phyloP scores from a whole-genome alignment of 2,113 vertebrate species.

The Oceanodroma tethys region DNA sequence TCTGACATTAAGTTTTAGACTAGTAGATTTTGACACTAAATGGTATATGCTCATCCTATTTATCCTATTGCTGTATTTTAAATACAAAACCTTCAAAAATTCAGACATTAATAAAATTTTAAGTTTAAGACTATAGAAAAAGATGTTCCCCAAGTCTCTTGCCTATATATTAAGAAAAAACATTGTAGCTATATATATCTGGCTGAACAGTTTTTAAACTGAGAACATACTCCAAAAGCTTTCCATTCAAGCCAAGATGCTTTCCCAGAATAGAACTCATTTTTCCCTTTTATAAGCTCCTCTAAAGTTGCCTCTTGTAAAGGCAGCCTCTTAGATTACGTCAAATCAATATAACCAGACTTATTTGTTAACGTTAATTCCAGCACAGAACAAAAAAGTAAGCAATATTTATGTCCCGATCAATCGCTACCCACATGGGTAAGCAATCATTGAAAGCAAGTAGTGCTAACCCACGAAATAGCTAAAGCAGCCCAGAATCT shows the following conservation, averaged over 20 bases:
- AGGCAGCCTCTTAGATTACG: background rate
- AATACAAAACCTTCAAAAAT: background rate
- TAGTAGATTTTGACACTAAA: background rate
- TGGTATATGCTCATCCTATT: background rate
- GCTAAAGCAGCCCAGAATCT: background rate
- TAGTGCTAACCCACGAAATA: background rate
- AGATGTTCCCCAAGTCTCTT: background rate
- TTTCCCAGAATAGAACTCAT: background rate
- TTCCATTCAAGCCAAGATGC: background rate
- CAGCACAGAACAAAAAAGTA: background rate
- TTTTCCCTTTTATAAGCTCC: background rate
- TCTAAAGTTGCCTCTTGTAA: background rate
- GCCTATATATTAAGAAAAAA: background rate
- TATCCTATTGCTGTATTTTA: background rate
- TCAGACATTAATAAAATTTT: background rate
- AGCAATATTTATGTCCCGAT: background rate
- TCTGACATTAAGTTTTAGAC: background rate
- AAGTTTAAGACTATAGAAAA: background rate
- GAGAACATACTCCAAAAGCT: background rate
- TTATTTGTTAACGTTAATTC: background rate
- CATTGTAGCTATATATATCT: background rate
- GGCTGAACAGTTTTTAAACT: background rate
- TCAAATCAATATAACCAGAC: background rate
- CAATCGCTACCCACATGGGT: background rate
- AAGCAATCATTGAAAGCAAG: background rate